These are phyloP conservation scores for Pegoplata infirma DNA, from an alignment of 2,888 invertebrate genomes.

Conservation along the genomic window DNA sequence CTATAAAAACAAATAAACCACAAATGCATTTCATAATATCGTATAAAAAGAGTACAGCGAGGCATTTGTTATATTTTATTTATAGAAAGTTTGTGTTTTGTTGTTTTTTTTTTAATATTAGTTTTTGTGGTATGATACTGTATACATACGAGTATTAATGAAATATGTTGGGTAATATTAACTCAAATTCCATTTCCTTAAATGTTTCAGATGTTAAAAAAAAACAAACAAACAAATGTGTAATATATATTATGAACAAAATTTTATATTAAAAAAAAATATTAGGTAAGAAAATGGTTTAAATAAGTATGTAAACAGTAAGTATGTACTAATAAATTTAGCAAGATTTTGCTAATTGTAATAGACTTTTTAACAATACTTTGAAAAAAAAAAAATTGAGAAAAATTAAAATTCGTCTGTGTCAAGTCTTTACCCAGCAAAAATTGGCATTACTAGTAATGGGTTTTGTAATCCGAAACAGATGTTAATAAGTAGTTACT, in stretches of 20 bases:
- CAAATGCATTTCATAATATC: conserved; percentile 39
- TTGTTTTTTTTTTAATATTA: neutral
- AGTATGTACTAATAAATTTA: too few species aligned
- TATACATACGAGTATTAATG: neutral
- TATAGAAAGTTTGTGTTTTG: neutral
- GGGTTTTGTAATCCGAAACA: too few species aligned
- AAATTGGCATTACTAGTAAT: too few species aligned
- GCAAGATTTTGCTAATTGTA: too few species aligned
- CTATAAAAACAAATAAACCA: conserved; percentile 24
- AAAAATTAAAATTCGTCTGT: too few species aligned
- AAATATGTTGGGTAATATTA: conserved; percentile 37
- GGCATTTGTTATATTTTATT: neutral
- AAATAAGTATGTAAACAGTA: too few species aligned
- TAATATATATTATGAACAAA: neutral
- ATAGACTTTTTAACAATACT: too few species aligned
- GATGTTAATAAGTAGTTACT: too few species aligned
- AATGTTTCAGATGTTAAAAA: conserved; percentile 16
- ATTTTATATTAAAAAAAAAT: neutral
- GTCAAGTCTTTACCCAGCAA: too few species aligned
- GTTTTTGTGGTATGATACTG: neutral
- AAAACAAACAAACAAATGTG: neutral
- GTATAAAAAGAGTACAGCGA: conserved; percentile 16
- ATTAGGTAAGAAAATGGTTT: neutral
- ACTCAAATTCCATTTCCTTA: conserved; percentile 57
- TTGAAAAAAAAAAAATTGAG: too few species aligned